Base-by-base conservation (phyloP, 2,113 vertebrate genomes). In the Pithys albifrons region DNA sequence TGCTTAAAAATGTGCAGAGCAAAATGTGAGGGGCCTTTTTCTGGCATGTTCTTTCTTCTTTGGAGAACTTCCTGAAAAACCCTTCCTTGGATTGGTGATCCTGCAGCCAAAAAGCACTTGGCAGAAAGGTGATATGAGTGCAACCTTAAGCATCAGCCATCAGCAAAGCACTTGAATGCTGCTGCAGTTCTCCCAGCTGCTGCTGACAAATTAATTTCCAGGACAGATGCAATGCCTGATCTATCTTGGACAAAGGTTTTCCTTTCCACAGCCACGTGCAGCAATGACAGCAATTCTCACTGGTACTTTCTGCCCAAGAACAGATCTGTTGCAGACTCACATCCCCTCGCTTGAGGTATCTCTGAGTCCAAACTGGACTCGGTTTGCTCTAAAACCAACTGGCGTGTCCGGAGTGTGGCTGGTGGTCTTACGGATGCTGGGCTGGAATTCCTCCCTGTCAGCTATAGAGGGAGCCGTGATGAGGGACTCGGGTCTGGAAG, bases 141-240 rank as follows among this genome's bases (percentile, higher is more conserved):
- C 24, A 37, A 85, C 91, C 74, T 85, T 18, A 54, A 48, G 46
- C 59, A 74, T 78, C 72, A 84, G 74, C 73, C 29, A 14, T 49
- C 88, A 76, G 64, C 9, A 1, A 81, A 84, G 76, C 14, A 37
- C 66, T 72, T 25, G 41, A 89, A 91, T 29, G 48, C n/a, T 17
- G 37, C 49, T 52, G 74, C 52, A 69, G 61, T 62, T 64, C 54
- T 78, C 86, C 69, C 78, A 88, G 35, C 78, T 81, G 74, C 82
- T 92, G 51, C 70, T 84, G 78, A 55, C 65, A 93, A 29, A 94
- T 55, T 51, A 14, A 87, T 91, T 95, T 87, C 22, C 73, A 85
- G 87, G 57, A 23, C 48, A 91, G 52, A 89, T 87, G 69, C 52
- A 85, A 67, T 31, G 75, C 51, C 28, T 58, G 75, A 72, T 96